Evolutionary conservation across 2,888 invertebrate species (phyloP).

Genomic region (Ditylenchus weischeri): DNA sequence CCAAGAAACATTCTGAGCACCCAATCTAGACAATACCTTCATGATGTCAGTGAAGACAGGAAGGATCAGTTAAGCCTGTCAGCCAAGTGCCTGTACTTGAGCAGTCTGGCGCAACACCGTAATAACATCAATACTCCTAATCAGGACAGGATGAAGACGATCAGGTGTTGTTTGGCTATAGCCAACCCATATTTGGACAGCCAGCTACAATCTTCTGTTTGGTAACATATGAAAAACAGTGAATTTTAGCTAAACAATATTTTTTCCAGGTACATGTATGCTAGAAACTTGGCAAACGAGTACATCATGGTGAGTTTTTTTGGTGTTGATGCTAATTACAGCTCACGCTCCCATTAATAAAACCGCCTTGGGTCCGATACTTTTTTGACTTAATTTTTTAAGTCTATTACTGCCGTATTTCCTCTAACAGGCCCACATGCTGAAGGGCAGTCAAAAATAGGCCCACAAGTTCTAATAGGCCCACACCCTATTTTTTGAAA

Average conservation of each 20-base stretch:
- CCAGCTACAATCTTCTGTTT: conserved; percentile 12
- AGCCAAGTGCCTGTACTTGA: conserved; percentile 18
- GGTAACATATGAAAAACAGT: neutral
- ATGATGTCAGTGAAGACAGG: conserved; percentile 6
- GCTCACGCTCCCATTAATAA: no score
- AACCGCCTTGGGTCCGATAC: no score
- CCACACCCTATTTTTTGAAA: no score
- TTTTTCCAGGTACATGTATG: neutral
- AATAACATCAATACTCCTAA: neutral
- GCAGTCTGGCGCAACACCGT: conserved; percentile 9
- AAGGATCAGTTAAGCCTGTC: conserved; percentile 1
- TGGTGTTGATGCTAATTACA: neutral
- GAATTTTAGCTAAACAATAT: no score
- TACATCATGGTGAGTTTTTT: conserved; percentile 11
- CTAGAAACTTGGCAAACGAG: conserved; percentile 7
- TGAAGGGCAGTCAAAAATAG: no score
- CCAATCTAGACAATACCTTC: neutral
- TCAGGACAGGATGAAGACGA: neutral
- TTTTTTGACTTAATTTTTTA: no score
- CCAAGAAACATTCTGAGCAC: neutral
- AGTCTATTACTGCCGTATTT: neutral
- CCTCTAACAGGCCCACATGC: no score
- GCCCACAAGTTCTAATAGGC: no score
- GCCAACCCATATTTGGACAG: conserved; percentile 2
- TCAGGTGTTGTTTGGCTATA: conserved; percentile 16